Evolutionary conservation across 30 jellyfish, hydroid and myxozoan species (phyloP).

Genomic region (Cassiopea andromeda): DNA sequence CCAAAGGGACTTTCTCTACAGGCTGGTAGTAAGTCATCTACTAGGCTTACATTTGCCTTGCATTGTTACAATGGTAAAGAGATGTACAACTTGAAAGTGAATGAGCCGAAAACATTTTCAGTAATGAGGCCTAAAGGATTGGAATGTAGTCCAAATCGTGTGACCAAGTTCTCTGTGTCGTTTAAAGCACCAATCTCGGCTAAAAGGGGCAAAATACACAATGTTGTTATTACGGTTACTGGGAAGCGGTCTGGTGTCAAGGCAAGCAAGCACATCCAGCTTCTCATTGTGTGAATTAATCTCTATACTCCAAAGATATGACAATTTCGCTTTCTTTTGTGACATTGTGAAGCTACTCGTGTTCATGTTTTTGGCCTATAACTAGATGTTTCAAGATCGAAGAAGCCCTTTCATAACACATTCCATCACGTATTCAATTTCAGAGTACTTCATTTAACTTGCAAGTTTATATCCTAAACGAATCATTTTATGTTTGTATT

Average conservation of each 20-base stretch:
- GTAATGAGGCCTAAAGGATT: not conserved
- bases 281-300: not conserved
- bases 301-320: no score
- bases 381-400: no score
- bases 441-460: no score
- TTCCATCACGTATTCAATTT: no score
- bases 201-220: slow-evolving; percentile 22
- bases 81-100: slow-evolving; percentile 9
- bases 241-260: slow-evolving; percentile 24
- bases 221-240: slow-evolving; percentile 31
- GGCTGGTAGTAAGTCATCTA: slow-evolving; percentile 1
- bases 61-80: slow-evolving; percentile 24
- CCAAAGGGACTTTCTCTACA: slow-evolving; percentile 31
- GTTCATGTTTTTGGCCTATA: no score
- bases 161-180: slow-evolving; percentile 12
- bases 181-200: slow-evolving; percentile 39
- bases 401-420: no score
- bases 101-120: slow-evolving; percentile 11
- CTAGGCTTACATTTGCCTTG: slow-evolving; percentile 18
- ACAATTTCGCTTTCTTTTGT: no score
- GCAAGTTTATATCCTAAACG: no score
- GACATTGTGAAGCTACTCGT: no score
- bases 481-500: no score
- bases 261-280: slow-evolving; percentile 6
- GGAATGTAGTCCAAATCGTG: slow-evolving; percentile 18